These are phyloP conservation scores for Orestias chungarensis DNA, from an alignment of 2,797 vertebrate genomes.

Conservation along the genomic window DNA sequence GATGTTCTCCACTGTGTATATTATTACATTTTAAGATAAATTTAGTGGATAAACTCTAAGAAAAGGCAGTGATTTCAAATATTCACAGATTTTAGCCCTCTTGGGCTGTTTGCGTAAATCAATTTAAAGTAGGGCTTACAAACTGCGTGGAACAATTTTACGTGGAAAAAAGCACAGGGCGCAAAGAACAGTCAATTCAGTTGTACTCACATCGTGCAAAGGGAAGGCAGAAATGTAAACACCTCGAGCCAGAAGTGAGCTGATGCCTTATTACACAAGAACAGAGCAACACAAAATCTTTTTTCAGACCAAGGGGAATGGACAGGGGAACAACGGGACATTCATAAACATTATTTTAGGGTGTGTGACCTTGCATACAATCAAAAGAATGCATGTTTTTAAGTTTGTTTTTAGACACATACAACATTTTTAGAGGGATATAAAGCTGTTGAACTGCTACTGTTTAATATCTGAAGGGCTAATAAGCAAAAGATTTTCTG, in stretches of 20 bases:
- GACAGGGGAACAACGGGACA: neutral
- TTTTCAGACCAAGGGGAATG: neutral
- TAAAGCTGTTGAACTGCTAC: neutral
- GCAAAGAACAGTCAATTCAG: neutral
- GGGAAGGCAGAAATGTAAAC: slow-evolving; percentile 94
- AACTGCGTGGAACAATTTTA: neutral
- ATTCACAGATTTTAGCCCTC: neutral
- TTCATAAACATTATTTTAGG: neutral
- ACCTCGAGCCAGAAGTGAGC: slow-evolving; percentile 89
- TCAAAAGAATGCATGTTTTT: neutral
- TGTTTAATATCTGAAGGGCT: neutral
- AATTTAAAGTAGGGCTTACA: neutral
- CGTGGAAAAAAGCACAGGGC: neutral
- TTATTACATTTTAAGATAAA: neutral
- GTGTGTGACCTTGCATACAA: neutral
- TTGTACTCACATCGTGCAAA: slow-evolving; percentile 91
- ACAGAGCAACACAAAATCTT: slow-evolving; percentile 6
- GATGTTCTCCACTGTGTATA: neutral
- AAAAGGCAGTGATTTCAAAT: neutral
- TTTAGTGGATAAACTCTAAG: neutral
- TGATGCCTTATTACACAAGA: slow-evolving; percentile 84
- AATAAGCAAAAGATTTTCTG: neutral
- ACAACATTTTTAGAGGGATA: neutral
- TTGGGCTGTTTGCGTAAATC: neutral
- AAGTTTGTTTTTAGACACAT: neutral